A percentile compares a stretch with the other conserved stretches of the same genome.
Conservation (phyloP, 1,140 invertebrate genomes). For the Trichogramma pretiosum region DNA sequence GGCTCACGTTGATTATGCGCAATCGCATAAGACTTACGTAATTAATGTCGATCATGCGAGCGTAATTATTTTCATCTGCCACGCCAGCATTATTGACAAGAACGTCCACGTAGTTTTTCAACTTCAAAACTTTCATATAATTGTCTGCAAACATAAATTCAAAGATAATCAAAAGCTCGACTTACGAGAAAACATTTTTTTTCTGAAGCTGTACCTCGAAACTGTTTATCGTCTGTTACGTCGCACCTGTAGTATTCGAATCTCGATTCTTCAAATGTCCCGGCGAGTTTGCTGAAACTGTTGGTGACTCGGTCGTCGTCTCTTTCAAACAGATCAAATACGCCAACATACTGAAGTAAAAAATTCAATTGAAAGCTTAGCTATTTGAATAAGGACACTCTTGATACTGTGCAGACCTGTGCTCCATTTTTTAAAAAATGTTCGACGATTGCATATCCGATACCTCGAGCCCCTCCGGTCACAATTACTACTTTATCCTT, state of each 20-base stretch:
- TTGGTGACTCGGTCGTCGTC: background rate
- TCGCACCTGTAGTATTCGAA: conserved; percentile 6
- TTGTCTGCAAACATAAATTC: background rate
- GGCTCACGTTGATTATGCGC: too few species aligned
- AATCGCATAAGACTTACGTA: conserved; percentile 2
- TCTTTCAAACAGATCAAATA: background rate
- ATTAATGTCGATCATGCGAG: background rate
- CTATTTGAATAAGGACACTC: background rate
- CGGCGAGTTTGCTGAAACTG: background rate
- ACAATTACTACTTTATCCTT: conserved; percentile 7
- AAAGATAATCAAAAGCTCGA: too few species aligned
- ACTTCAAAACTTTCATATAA: background rate
- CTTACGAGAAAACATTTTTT: too few species aligned
- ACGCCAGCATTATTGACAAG: conserved; percentile 11
- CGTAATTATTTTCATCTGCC: background rate
- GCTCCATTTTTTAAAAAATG: conserved; percentile 7
- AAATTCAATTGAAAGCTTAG: background rate
- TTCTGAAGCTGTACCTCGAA: conserved; percentile 7
- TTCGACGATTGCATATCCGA: conserved; percentile 5
- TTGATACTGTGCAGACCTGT: background rate
- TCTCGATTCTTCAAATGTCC: background rate
- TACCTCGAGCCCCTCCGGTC: conserved; percentile 1
- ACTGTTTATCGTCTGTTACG: conserved; percentile 2
- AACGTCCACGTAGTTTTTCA: conserved; percentile 6
- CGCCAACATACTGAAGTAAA: conserved; percentile 3